A percentile compares a stretch with the other conserved stretches of the same genome.
Evolutionary conservation across 2,888 invertebrate species (phyloP).

Genomic region (Catocala nupta): DNA sequence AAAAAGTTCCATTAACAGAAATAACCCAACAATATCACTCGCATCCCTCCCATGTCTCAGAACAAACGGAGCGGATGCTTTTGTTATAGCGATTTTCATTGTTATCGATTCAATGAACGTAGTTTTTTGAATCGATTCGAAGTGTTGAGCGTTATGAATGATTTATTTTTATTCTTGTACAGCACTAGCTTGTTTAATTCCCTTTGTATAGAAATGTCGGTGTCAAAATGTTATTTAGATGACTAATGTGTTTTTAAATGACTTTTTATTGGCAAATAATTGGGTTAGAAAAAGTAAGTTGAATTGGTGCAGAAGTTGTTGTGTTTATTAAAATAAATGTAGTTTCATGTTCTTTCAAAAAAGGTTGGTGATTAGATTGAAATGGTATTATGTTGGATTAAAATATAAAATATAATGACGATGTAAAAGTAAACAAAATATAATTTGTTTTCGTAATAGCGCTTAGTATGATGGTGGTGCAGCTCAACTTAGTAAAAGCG

Average conservation of each 20-base stretch:
- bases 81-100: slow-evolving; percentile 83
- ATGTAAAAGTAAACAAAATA: no score
- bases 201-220: slow-evolving; percentile 48
- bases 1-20: slow-evolving; percentile 4
- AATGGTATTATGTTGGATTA: no score
- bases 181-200: slow-evolving; percentile 59
- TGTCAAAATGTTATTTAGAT: slow-evolving; percentile 71
- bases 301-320: neutral
- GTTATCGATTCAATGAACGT: slow-evolving; percentile 82
- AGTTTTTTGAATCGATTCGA: slow-evolving; percentile 79
- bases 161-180: slow-evolving; percentile 74
- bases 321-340: no score
- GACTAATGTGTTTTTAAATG: slow-evolving; percentile 61
- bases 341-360: no score
- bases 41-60: slow-evolving; percentile 50
- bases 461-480: no score
- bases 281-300: slow-evolving; percentile 5
- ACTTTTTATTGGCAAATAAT: slow-evolving; percentile 14
- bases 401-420: no score
- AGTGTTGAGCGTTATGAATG: slow-evolving; percentile 82
- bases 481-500: no score
- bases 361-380: no score
- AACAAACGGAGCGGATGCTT: slow-evolving; percentile 58
- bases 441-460: no score
- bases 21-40: slow-evolving; percentile 18